A percentile compares a stretch with the other conserved stretches of the same genome.
These are phyloP conservation scores for Hoplostethus atlanticus DNA, from an alignment of 2,797 vertebrate species.

Conservation along the genomic window DNA sequence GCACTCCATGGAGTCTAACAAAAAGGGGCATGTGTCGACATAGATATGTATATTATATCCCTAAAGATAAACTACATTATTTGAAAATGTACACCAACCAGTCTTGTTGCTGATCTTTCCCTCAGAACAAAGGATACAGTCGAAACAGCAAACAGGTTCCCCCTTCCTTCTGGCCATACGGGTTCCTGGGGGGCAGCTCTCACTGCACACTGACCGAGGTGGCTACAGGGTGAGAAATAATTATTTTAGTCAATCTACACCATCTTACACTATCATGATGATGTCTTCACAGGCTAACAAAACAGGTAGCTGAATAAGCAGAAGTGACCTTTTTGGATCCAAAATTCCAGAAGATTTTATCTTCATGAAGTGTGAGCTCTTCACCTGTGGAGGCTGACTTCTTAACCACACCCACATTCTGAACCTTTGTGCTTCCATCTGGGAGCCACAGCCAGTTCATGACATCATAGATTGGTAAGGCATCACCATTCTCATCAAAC, in stretches of 20 bases:
- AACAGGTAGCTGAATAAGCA: background rate
- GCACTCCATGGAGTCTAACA: constrained; percentile 64
- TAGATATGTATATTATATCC: background rate
- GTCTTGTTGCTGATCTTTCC: constrained; percentile 75
- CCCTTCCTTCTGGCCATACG: constrained; percentile 60
- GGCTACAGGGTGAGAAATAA: constrained; percentile 34
- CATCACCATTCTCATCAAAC: constrained; percentile 82
- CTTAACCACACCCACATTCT: constrained; percentile 74
- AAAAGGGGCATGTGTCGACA: background rate
- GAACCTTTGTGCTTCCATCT: constrained; percentile 65
- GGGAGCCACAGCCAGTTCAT: constrained; percentile 78
- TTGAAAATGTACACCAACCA: constrained; percentile 49
- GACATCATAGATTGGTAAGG: constrained; percentile 77
- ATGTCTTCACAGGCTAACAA: too few relatives aligned
- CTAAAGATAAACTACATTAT: background rate
- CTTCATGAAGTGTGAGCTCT: constrained; percentile 26
- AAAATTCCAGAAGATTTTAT: too few relatives aligned
- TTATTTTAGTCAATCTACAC: background rate
- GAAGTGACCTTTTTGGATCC: constrained; percentile 46
- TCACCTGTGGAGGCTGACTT: constrained; percentile 38
- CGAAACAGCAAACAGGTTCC: constrained; percentile 74
- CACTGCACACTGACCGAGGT: constrained; percentile 70
- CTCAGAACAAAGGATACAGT: constrained; percentile 68
- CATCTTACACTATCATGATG: background rate
- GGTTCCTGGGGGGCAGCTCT: constrained; percentile 68